Base-by-base conservation (phyloP, 2,888 invertebrate genomes). In the Subacronicta megacephala region DNA sequence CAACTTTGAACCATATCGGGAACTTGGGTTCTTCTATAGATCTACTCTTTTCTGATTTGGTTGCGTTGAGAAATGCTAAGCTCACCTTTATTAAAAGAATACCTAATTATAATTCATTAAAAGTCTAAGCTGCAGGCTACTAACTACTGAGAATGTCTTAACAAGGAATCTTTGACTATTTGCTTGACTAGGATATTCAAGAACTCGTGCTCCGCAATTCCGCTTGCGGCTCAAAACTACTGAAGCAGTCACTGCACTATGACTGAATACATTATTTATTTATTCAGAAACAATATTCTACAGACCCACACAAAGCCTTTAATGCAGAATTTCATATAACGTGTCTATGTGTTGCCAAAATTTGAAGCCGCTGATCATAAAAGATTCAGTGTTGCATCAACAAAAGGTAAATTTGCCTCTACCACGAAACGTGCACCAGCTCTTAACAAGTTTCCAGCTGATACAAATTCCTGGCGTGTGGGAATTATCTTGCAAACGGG, bases 401-500 rank as follows among this genome's bases (percentile, higher is more conserved):
- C 13, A 42, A 7, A 35, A 52, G 38, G 58, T 16, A 47, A 53
- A 54, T 71, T 67, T 16, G 9, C 47, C 10, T 15, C 38, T 31
- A 44, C 53, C 56, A 52, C 53, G 43, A 59, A 57, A 62, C 58
- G 64, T 74, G 62, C 58, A 60, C 46, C 62, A 62, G 56, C 72
- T 67, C 57, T 71, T 77, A 64, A 64, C 76, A 67, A 63, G 57
- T 63, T 60, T 65, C 70, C 77, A 81, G 78, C 71, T 82, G 81
- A 76, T 80, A 77, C 75, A 82, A 79, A 80, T 75, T 78, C 73
- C 64, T 72, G 74, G 77, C 77, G 69, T 77, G 71, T 77, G 69
- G 72, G 70, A 77, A 80, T 85, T 84, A 87, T 82, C 82, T 82
- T 36, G 60, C 75, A 81, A 82, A 84, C 79, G 78, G 80, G 80